These are phyloP conservation scores for Brachyopa scutellaris DNA, from an alignment of 2,888 invertebrate species.

Conservation along the genomic window DNA sequence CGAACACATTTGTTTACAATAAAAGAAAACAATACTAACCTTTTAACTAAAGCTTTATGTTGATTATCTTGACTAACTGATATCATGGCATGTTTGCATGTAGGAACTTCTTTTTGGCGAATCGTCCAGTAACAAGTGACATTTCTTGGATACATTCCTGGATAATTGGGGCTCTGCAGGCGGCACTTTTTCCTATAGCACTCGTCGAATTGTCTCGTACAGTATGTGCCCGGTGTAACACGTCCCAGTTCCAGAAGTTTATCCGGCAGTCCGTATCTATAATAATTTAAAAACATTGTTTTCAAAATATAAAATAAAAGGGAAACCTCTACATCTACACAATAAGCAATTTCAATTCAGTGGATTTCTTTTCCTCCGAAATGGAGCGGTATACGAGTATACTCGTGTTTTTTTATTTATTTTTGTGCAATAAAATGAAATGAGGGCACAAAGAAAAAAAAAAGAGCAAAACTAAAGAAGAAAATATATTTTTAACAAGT, in stretches of 20 bases:
- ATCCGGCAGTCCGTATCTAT: slow-evolving; percentile 88
- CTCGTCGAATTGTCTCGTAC: slow-evolving; percentile 92
- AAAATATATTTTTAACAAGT: slow-evolving; percentile 57
- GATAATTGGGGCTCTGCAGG: slow-evolving; percentile 94
- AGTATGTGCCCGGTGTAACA: slow-evolving; percentile 92
- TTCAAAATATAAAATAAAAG: slow-evolving; percentile 7
- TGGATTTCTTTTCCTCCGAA: slow-evolving; percentile 14
- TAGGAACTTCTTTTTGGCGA: slow-evolving; percentile 92
- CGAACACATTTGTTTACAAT: neutral
- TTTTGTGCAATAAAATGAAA: slow-evolving; percentile 47
- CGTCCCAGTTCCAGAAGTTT: slow-evolving; percentile 92
- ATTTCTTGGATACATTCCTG: slow-evolving; percentile 90
- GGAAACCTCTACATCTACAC: neutral
- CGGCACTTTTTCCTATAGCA: slow-evolving; percentile 92
- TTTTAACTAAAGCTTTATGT: slow-evolving; percentile 82
- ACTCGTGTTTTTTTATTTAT: neutral
- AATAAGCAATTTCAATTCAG: slow-evolving; percentile 55
- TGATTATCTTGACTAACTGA: slow-evolving; percentile 90
- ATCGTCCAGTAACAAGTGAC: slow-evolving; percentile 95
- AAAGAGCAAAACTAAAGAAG: slow-evolving; percentile 37
- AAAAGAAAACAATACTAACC: slow-evolving; percentile 74
- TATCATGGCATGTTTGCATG: slow-evolving; percentile 95
- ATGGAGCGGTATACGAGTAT: slow-evolving; percentile 26
- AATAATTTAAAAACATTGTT: slow-evolving; percentile 25
- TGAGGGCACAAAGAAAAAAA: slow-evolving; percentile 6